phyloP scores from a whole-genome alignment of 2,797 vertebrate species.

The Myotis vivesi region DNA sequence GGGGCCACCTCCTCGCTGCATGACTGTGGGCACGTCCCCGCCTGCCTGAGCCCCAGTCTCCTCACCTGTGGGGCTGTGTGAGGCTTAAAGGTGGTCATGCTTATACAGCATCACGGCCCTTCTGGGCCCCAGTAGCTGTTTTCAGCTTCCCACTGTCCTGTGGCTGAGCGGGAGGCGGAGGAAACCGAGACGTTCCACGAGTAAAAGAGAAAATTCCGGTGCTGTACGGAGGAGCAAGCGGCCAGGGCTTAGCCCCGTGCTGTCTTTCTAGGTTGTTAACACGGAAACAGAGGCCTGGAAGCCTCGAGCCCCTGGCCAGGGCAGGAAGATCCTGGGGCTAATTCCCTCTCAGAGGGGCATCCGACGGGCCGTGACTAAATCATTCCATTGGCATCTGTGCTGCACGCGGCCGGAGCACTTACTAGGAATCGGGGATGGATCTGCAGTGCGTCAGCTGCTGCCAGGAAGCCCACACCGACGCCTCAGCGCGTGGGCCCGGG shows the following conservation, averaged over 20 bases:
- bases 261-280: not conserved
- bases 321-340: constrained; percentile 6
- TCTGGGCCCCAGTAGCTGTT: not conserved
- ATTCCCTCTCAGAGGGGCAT: not conserved
- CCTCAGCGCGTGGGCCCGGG: not conserved
- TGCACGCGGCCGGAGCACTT: constrained; percentile 54
- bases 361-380: not conserved
- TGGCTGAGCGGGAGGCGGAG: not conserved
- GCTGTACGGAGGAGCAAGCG: not conserved
- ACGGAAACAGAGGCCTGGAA: not conserved
- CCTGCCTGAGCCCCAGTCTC: not conserved
- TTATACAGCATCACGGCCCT: not conserved
- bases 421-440: constrained; percentile 66
- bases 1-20: not conserved
- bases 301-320: not conserved
- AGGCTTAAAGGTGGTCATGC: too few species aligned
- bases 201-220: constrained; percentile 34
- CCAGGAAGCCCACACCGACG: constrained; percentile 55
- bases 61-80: not conserved
- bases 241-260: not conserved
- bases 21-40: not conserved
- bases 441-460: constrained; percentile 8
- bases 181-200: constrained; percentile 41
- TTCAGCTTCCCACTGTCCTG: not conserved
- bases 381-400: constrained; percentile 71